phyloP scores from a whole-genome alignment of 2,113 vertebrate genomes.

The Sinocyclocheilus grahami region DNA sequence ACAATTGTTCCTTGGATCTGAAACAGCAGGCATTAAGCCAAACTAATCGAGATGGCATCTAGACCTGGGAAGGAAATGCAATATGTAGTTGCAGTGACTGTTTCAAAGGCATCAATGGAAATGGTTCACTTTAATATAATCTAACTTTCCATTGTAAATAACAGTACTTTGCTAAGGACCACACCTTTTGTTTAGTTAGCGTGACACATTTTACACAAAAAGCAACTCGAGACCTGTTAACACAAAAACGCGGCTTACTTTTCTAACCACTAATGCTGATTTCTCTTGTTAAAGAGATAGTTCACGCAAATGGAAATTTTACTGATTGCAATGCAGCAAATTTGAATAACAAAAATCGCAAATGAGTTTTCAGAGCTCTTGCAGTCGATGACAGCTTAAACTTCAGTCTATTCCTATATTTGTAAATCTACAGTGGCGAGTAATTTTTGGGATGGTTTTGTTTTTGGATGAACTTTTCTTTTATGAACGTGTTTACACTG shows the following conservation, averaged over 20 bases:
- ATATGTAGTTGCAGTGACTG: neutral
- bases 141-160: conserved; percentile 14
- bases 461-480: neutral
- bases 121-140: conserved; percentile 3
- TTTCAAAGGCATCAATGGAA: neutral
- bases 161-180: neutral
- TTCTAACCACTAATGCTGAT: neutral
- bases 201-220: conserved; percentile 25
- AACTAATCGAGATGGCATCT: conserved; percentile 14
- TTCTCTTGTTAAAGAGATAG: neutral
- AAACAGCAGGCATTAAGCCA: conserved; percentile 10
- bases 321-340: neutral
- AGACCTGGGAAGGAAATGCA: neutral
- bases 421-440: neutral
- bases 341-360: neutral
- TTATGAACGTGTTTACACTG: neutral
- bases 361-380: neutral
- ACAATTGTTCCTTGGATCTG: neutral
- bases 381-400: too few species aligned
- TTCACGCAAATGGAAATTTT: neutral
- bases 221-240: conserved; percentile 8
- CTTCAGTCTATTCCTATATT: neutral
- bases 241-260: neutral
- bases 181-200: conserved; percentile 37
- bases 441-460: too few species aligned